Conservation (phyloP, 2,797 vertebrate species). For the Peromyscus aztecus region DNA sequence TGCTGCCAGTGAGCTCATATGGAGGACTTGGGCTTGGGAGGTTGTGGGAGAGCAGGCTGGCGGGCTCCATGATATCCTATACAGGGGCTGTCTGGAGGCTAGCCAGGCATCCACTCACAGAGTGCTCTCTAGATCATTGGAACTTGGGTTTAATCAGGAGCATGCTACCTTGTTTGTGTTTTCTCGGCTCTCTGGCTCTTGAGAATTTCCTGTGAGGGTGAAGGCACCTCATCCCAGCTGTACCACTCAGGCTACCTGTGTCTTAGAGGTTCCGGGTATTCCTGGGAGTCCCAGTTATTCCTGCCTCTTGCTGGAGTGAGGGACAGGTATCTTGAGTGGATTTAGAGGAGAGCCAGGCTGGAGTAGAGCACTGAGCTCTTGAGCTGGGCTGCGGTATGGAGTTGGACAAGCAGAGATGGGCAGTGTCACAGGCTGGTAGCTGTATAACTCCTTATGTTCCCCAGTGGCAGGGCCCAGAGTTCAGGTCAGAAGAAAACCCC, state of each 20-base stretch:
- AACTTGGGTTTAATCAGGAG: not conserved
- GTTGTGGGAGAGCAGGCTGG: too few species aligned
- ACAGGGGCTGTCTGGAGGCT: not conserved
- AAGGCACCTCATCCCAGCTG: rapidly evolving
- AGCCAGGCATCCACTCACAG: not conserved
- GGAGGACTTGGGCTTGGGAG: not conserved
- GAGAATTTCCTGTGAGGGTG: not conserved
- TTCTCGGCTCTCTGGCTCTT: not conserved
- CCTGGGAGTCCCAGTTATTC: not conserved
- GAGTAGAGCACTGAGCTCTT: not conserved
- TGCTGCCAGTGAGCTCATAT: not conserved
- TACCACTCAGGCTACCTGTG: not conserved
- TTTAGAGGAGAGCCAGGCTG: not conserved
- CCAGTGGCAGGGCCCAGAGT: rapidly evolving
- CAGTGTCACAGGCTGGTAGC: not conserved
- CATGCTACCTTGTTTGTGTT: not conserved
- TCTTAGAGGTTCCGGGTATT: not conserved
- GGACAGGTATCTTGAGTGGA: not conserved
- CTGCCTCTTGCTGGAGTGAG: not conserved
- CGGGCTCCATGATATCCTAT: rapidly evolving
- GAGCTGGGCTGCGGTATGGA: not conserved
- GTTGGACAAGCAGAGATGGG: too few species aligned
- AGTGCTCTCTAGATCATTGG: not conserved
- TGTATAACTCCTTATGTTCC: rapidly evolving
- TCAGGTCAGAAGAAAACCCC: not conserved